phyloP scores from a whole-genome alignment of 2,888 invertebrate species.

The Leptinotarsa peninsularis region DNA sequence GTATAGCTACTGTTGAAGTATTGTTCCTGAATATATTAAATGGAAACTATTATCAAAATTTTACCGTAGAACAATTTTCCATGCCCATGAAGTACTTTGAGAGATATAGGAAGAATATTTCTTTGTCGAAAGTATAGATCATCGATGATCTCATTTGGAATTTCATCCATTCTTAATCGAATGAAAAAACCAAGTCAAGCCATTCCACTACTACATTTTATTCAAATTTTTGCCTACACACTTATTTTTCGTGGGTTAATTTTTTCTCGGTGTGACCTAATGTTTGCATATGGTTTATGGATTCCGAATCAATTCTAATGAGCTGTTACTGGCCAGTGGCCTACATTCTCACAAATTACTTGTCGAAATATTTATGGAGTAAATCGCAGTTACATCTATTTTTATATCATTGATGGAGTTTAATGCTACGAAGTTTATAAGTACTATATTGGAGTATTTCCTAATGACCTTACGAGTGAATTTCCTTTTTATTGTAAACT shows the following conservation, averaged over 20 bases:
- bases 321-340: slow-evolving; percentile 10
- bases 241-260: slow-evolving; percentile 2
- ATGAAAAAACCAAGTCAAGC: background rate
- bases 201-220: slow-evolving; percentile 5
- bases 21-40: no score
- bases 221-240: slow-evolving; percentile 18
- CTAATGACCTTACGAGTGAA: background rate
- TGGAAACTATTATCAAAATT: no score
- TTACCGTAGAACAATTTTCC: no score
- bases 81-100: background rate
- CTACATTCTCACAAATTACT: slow-evolving; percentile 19
- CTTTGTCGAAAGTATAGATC: background rate
- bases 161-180: background rate
- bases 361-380: slow-evolving; percentile 9
- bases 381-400: slow-evolving; percentile 10
- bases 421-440: background rate
- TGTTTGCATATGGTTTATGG: slow-evolving; percentile 15
- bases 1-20: no score
- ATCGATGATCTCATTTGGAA: slow-evolving; percentile 12
- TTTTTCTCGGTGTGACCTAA: slow-evolving; percentile 5
- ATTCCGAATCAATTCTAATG: slow-evolving; percentile 6
- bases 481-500: background rate
- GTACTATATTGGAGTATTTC: background rate
- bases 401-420: background rate
- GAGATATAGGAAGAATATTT: background rate